Conservation (phyloP, 2,113 vertebrate genomes). For the Charadrius vociferus region DNA sequence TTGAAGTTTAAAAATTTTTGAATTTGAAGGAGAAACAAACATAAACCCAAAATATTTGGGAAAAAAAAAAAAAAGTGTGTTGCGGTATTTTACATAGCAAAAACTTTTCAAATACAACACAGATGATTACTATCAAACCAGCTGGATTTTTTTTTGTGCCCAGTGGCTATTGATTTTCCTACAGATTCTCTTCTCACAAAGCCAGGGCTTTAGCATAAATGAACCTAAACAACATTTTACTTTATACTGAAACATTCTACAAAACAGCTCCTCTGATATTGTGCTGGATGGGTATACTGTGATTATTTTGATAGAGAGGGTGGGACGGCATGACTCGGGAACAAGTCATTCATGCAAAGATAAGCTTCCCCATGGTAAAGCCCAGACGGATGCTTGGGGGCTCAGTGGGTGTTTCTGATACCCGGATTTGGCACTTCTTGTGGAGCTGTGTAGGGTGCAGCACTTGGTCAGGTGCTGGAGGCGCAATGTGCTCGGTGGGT, state of each 20-base stretch:
- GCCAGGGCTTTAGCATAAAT: not conserved
- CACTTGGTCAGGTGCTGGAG: accelerated
- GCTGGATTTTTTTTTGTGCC: not conserved
- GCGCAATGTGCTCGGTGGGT: accelerated
- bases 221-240: not conserved
- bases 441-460: not conserved
- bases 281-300: accelerated
- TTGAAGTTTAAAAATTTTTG: constrained; percentile 13
- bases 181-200: not conserved
- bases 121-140: not conserved
- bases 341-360: not conserved
- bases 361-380: accelerated
- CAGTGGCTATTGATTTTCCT: not conserved
- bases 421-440: not conserved
- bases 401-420: not conserved
- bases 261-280: not conserved
- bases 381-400: not conserved
- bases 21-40: not conserved
- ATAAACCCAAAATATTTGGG: not conserved
- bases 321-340: not conserved
- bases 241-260: not conserved
- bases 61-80: not conserved
- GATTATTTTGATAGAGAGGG: not conserved
- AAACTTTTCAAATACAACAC: not conserved
- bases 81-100: not conserved